Base-by-base conservation (phyloP, 1,140 invertebrate species). In the Pomacea maculata region DNA sequence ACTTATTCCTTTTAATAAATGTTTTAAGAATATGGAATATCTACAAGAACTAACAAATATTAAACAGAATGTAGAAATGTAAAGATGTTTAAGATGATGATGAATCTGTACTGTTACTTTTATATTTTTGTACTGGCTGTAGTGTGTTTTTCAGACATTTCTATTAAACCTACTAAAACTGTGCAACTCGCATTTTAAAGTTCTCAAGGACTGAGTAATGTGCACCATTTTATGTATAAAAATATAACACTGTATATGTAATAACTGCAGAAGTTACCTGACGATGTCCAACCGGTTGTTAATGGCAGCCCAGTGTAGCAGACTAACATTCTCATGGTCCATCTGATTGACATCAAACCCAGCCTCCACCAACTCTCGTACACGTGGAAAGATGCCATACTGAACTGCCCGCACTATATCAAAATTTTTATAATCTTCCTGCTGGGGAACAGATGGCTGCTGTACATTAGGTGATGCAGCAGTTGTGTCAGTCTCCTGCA, bases 271-370 rank as follows among this genome's bases (percentile, higher is more conserved):
- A 73, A 79, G 84, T 84, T 86, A 93, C 89, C 95, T 94, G 70
- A 98, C 97, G 87, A 99, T 96, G 86, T 98, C 97, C 75, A 84
- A 79, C 81, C 92, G 93, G 93, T 99, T 99, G 91, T 99, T 99
- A 86, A 99, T 99, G 25, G 98, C 96, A 29, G 98, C 98, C 98
- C 98, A 99, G 90, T 99, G 98, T 1, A 99, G 92, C n/a, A 99
- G 92, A 6, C 97, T 92, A 83, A 93, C 92, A 85, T 92, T 92
- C 83, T 93, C 93, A 74, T 83, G 81, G 85, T 93, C 93, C 83
- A 90, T 89, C 63, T 85, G 77, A 82, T 92, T 92, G 29, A 92
- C 91, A 88, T 92, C 88, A 82, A 82, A 85, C 10, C 90, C 96
- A 92, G 97, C 95, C 86, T 99, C 97, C 4, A 99, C 93, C 8